These are phyloP conservation scores for Corythucha ciliata DNA, from an alignment of 2,888 invertebrate genomes.

Conservation along the genomic window DNA sequence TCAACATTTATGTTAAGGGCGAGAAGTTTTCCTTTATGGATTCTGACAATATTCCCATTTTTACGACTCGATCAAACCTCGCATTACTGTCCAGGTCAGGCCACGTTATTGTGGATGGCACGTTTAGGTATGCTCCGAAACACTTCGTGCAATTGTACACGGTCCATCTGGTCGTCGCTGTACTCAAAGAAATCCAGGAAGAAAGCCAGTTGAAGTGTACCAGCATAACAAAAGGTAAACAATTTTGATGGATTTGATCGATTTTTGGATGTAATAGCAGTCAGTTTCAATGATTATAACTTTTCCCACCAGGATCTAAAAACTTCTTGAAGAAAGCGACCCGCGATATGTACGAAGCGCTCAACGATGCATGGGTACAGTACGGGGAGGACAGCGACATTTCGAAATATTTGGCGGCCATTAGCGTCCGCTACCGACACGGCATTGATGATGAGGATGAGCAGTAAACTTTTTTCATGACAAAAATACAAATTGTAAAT, in stretches of 20 bases:
- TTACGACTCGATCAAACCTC: not conserved
- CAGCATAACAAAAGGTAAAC: constrained; percentile 8
- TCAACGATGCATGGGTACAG: constrained; percentile 8
- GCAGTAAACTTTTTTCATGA: too few relatives aligned
- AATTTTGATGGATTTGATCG: not conserved
- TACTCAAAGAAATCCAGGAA: constrained; percentile 7
- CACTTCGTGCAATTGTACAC: too few relatives aligned
- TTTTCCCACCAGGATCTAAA: constrained; percentile 6
- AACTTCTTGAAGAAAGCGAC: not conserved
- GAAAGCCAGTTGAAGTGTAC: constrained; percentile 1
- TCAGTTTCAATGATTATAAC: not conserved
- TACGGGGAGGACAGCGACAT: constrained; percentile 3
- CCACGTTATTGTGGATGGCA: too few relatives aligned
- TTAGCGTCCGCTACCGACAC: constrained; percentile 11
- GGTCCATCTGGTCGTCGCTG: constrained; percentile 6
- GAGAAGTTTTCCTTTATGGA: constrained; percentile 3
- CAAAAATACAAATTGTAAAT: too few relatives aligned
- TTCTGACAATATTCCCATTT: constrained; percentile 7
- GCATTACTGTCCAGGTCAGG: too few relatives aligned
- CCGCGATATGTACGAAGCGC: not conserved
- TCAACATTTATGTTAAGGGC: constrained; percentile 5
- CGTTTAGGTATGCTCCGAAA: too few relatives aligned
- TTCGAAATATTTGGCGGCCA: not conserved
- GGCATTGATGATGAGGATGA: too few relatives aligned
- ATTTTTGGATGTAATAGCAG: not conserved